Conservation (phyloP, 1,140 invertebrate genomes). For the Drosophila punjabiensis region DNA sequence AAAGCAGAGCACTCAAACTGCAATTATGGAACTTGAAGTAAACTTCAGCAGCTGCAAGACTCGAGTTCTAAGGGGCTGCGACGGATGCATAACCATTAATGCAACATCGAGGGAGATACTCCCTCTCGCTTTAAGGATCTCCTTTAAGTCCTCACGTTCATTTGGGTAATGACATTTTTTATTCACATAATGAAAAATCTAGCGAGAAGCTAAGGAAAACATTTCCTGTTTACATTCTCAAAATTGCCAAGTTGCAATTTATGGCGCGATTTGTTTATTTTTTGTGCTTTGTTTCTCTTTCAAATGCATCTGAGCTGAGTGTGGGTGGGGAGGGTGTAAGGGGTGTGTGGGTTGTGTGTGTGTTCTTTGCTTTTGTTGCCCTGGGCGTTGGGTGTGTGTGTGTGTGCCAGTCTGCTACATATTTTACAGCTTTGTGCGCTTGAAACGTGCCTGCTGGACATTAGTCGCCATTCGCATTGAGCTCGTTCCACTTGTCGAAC, state of each 20-base stretch:
- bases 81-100: slow-evolving; percentile 33
- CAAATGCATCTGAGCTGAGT: slow-evolving; percentile 31
- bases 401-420: slow-evolving; percentile 48
- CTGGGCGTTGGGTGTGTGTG: neutral
- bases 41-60: slow-evolving; percentile 28
- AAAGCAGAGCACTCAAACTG: slow-evolving; percentile 53
- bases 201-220: slow-evolving; percentile 60
- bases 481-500: slow-evolving; percentile 42
- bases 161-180: slow-evolving; percentile 50
- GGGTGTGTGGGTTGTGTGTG: neutral
- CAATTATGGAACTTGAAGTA: slow-evolving; percentile 59
- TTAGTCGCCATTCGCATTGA: slow-evolving; percentile 65
- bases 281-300: slow-evolving; percentile 44
- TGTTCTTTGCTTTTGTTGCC: slow-evolving; percentile 33
- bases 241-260: slow-evolving; percentile 79
- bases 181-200: slow-evolving; percentile 38
- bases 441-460: slow-evolving; percentile 73
- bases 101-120: slow-evolving; percentile 10
- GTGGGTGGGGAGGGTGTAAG: neutral
- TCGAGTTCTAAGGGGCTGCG: neutral
- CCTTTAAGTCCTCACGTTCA: slow-evolving; percentile 33
- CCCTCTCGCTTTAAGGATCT: slow-evolving; percentile 4
- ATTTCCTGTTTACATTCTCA: slow-evolving; percentile 79
- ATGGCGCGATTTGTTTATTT: slow-evolving; percentile 72
- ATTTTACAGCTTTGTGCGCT: slow-evolving; percentile 74